A percentile compares a stretch with the other conserved stretches of the same genome.
phyloP scores from a whole-genome alignment of 2,113 vertebrate species.

The Oryzias curvinotus region DNA sequence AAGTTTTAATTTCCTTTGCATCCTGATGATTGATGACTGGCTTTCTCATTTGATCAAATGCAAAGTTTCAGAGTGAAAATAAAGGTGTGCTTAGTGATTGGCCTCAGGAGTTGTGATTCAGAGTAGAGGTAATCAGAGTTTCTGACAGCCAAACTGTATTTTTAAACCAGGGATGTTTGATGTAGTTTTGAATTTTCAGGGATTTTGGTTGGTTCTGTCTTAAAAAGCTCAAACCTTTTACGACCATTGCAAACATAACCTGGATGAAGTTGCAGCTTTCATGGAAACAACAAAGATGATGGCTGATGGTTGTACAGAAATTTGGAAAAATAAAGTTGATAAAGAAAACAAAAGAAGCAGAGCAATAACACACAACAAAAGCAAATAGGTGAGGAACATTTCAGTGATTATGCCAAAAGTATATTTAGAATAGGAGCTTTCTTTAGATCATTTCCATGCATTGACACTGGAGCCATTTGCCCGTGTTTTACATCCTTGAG shows the following conservation, averaged over 20 bases:
- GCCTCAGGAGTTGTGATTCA: conserved; percentile 16
- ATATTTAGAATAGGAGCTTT: too few species aligned
- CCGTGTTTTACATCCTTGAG: too few species aligned
- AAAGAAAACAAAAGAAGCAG: too few species aligned
- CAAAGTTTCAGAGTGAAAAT: neutral
- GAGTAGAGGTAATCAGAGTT: conserved; percentile 33
- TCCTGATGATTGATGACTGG: conserved; percentile 39
- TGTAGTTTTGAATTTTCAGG: conserved; percentile 19
- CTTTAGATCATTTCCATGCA: too few species aligned
- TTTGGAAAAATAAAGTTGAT: too few species aligned
- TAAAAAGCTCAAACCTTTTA: conserved; percentile 21
- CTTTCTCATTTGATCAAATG: conserved; percentile 15
- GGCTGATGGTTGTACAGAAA: too few species aligned
- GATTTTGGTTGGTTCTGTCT: conserved; percentile 3
- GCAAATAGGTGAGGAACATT: too few species aligned
- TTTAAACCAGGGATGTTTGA: conserved; percentile 37
- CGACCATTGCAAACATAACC: conserved; percentile 33
- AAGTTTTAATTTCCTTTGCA: conserved; percentile 40
- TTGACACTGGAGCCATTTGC: too few species aligned
- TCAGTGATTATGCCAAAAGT: too few species aligned
- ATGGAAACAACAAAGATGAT: too few species aligned
- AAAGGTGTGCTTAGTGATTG: neutral
- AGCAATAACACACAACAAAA: too few species aligned
- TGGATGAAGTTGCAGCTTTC: neutral
- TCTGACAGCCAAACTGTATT: conserved; percentile 38